Evolutionary conservation across 2,888 invertebrate species (phyloP).

Genomic region (Sphecodes monilicornis): DNA sequence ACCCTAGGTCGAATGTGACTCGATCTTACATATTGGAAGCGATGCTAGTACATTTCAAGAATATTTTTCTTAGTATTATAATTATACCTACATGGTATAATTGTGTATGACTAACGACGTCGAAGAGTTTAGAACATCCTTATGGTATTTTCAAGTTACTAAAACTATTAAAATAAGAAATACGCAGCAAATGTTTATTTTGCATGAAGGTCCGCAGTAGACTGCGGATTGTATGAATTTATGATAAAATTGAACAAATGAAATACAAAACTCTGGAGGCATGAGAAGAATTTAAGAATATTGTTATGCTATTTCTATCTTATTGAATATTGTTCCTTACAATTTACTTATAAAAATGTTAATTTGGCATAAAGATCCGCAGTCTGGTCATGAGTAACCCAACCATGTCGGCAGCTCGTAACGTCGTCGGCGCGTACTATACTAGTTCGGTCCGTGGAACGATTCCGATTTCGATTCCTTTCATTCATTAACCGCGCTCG

Average conservation of each 20-base stretch:
- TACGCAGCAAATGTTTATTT: not conserved
- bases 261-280: not conserved
- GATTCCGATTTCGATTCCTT: constrained; percentile 54
- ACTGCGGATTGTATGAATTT: too few relatives aligned
- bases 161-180: too few relatives aligned
- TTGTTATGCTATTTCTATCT: not conserved
- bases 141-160: too few relatives aligned
- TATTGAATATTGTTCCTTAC: not conserved
- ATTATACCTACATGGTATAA: too few relatives aligned
- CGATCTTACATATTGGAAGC: too few relatives aligned
- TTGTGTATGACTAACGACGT: not conserved
- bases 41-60: too few relatives aligned
- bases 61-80: too few relatives aligned
- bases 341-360: not conserved
- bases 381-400: not conserved
- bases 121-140: too few relatives aligned
- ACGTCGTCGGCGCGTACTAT: not conserved
- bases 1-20: too few relatives aligned
- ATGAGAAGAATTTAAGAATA: not conserved
- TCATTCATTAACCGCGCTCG: constrained; percentile 70
- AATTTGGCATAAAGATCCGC: not conserved
- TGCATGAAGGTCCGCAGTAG: not conserved
- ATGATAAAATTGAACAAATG: not conserved
- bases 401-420: not conserved
- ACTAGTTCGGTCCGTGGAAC: constrained; percentile 17